These are phyloP conservation scores for Cyphomyrus discorhynchus DNA, from an alignment of 2,113 vertebrate species.

Conservation along the genomic window DNA sequence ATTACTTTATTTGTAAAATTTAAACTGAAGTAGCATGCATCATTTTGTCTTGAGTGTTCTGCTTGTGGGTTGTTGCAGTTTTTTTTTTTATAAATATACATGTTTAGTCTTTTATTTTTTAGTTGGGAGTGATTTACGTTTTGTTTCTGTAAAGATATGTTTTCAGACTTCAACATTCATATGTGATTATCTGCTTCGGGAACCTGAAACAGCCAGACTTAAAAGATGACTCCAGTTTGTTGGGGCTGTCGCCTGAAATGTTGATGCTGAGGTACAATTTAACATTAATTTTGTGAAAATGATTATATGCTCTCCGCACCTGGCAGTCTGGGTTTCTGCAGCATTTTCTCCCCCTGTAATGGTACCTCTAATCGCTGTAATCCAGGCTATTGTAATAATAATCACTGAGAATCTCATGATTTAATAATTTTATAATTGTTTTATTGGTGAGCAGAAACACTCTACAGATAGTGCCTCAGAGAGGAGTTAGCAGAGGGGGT, in stretches of 20 bases:
- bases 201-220: not conserved
- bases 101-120: not conserved
- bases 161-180: not conserved
- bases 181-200: slow-evolving; percentile 1
- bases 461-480: not conserved
- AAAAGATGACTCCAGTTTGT: not conserved
- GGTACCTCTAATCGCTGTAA: slow-evolving; percentile 10
- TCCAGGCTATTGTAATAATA: not conserved
- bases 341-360: not conserved
- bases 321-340: not conserved
- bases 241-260: not conserved
- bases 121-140: not conserved
- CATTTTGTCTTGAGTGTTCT: slow-evolving; percentile 39
- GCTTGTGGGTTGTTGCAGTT: slow-evolving; percentile 24
- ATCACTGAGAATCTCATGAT: not conserved
- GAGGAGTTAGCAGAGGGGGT: not conserved
- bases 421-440: not conserved
- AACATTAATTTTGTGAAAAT: not conserved
- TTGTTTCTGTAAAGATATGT: not conserved
- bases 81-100: not conserved
- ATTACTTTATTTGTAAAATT: slow-evolving; percentile 16
- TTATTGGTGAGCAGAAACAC: not conserved
- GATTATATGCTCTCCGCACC: not conserved
- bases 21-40: slow-evolving; percentile 5
- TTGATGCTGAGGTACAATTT: not conserved